Conservation (phyloP, 2,113 vertebrate genomes). For the Mirza zaza region DNA sequence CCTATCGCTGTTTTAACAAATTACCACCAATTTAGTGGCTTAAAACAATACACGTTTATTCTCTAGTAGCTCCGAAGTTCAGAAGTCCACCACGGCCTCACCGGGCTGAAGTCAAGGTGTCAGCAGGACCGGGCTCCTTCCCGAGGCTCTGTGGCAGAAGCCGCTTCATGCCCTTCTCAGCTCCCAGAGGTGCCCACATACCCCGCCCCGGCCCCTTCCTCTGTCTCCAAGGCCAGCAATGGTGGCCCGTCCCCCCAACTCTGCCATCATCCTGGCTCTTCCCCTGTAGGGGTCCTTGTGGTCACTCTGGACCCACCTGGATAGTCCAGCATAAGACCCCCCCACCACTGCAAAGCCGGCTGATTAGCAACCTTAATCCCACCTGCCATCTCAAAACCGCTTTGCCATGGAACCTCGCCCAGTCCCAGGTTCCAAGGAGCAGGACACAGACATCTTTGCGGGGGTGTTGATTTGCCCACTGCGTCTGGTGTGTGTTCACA, state of each 20-base stretch:
- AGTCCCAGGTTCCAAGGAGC: no score
- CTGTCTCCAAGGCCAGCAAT: rapidly evolving
- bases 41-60: rapidly evolving
- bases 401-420: background rate
- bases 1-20: background rate
- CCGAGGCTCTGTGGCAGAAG: rapidly evolving
- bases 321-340: background rate
- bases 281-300: rapidly evolving
- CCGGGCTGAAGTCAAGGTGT: rapidly evolving
- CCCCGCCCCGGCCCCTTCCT: rapidly evolving
- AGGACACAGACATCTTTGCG: rapidly evolving
- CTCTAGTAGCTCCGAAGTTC: background rate
- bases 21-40: no score
- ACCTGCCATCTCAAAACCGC: no score
- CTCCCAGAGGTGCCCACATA: rapidly evolving
- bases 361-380: background rate
- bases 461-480: rapidly evolving
- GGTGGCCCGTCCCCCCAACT: rapidly evolving
- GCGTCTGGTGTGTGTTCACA: rapidly evolving
- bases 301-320: rapidly evolving
- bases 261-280: background rate
- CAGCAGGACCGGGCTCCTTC: background rate
- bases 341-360: background rate
- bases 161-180: background rate
- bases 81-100: background rate